These are phyloP conservation scores for Rhabdomys pumilio DNA, from an alignment of 2,797 vertebrate species.

Conservation along the genomic window DNA sequence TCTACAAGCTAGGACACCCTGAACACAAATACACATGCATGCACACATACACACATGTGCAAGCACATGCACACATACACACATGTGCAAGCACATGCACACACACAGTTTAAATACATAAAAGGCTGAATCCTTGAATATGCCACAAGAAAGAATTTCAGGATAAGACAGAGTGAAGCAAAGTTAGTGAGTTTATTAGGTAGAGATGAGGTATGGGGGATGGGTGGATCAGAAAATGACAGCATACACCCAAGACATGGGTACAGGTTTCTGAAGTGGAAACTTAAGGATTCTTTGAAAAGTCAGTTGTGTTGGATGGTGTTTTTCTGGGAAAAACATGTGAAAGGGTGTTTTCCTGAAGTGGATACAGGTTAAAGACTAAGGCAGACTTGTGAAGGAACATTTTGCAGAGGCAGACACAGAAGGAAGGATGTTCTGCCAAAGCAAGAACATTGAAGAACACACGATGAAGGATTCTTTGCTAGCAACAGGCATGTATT, in stretches of 20 bases:
- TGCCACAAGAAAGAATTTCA: background rate
- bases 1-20: background rate
- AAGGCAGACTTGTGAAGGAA: no score
- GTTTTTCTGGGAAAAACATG: no score
- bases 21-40: background rate
- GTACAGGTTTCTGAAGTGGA: background rate
- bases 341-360: no score
- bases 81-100: background rate
- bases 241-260: background rate
- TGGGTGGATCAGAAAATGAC: background rate
- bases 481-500: no score
- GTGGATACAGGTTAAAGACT: no score
- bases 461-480: no score
- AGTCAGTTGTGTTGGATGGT: no score
- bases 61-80: background rate
- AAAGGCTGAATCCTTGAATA: background rate
- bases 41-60: background rate
- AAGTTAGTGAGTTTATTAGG: background rate
- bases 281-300: no score
- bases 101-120: background rate
- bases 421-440: no score
- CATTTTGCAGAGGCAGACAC: no score
- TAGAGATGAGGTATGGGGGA: background rate
- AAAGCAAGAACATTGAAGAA: no score
- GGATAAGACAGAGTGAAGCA: background rate